These are phyloP conservation scores for Notocelia uddmanniana DNA, from an alignment of 2,888 invertebrate species.

Conservation along the genomic window DNA sequence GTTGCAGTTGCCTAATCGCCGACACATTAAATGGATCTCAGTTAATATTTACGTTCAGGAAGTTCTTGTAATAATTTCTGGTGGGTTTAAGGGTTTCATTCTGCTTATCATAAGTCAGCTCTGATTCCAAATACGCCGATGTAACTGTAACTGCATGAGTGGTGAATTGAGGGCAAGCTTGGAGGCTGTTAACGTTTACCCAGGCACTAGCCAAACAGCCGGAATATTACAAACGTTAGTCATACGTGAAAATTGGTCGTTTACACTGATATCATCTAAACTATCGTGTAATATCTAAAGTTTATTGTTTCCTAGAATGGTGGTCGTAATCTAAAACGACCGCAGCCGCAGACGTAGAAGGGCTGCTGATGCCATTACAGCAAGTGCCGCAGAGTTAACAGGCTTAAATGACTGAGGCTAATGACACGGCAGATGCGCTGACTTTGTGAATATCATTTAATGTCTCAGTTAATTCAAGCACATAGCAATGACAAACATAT, in stretches of 20 bases:
- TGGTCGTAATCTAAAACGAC: slow-evolving; percentile 70
- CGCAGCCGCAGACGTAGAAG: slow-evolving; percentile 74
- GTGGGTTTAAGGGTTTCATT: slow-evolving; percentile 15
- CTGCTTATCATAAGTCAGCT: slow-evolving; percentile 18
- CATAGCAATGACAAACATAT: not conserved
- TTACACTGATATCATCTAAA: slow-evolving; percentile 48
- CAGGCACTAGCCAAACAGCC: slow-evolving; percentile 15
- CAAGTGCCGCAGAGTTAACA: slow-evolving; percentile 76
- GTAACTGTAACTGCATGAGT: not conserved
- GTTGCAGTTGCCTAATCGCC: slow-evolving; percentile 64
- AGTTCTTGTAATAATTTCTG: slow-evolving; percentile 57
- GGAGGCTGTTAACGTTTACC: slow-evolving; percentile 15
- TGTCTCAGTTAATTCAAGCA: slow-evolving; percentile 51
- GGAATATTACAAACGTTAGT: slow-evolving; percentile 27
- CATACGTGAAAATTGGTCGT: slow-evolving; percentile 42
- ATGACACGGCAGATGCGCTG: slow-evolving; percentile 82
- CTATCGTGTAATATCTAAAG: slow-evolving; percentile 56
- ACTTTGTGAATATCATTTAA: slow-evolving; percentile 72
- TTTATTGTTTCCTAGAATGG: slow-evolving; percentile 54
- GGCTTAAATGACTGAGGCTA: slow-evolving; percentile 80
- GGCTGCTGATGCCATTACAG: slow-evolving; percentile 72
- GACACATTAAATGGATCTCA: slow-evolving; percentile 60
- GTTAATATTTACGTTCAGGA: slow-evolving; percentile 71
- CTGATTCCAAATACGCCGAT: slow-evolving; percentile 8
- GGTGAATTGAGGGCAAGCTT: slow-evolving; percentile 18